These are phyloP conservation scores for Lophotis ruficrista DNA, from an alignment of 2,113 vertebrate genomes.

Conservation along the genomic window DNA sequence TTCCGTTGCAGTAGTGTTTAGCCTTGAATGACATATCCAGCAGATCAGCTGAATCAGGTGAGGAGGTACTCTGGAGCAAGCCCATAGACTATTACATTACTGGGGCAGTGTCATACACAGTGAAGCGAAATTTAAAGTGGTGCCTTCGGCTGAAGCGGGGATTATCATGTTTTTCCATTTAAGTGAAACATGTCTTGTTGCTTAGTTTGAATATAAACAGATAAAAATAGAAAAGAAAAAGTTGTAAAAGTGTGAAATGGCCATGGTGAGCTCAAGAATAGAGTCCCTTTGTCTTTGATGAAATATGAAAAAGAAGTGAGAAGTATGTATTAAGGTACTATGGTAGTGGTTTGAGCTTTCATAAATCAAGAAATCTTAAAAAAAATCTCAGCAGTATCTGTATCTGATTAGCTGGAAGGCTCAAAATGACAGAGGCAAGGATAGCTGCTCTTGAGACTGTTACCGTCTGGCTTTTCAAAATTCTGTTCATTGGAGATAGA, in stretches of 20 bases:
- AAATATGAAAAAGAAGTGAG: background rate
- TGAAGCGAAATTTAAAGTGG: background rate
- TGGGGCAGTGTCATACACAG: background rate
- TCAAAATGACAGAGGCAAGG: background rate
- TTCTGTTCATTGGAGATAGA: background rate
- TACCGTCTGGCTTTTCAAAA: background rate
- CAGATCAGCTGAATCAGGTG: background rate
- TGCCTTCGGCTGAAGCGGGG: background rate
- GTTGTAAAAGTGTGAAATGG: background rate
- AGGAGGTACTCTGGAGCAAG: background rate
- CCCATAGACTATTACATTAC: background rate
- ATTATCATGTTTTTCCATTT: background rate
- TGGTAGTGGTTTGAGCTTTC: background rate
- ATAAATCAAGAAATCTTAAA: background rate
- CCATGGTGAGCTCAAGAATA: background rate
- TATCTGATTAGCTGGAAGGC: background rate
- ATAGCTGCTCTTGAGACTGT: background rate
- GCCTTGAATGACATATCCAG: background rate
- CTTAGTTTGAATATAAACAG: background rate
- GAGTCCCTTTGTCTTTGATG: background rate
- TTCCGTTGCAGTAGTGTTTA: background rate
- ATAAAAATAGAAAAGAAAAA: background rate
- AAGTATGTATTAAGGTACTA: background rate
- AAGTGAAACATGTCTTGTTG: background rate
- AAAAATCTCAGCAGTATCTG: background rate